phyloP scores from a whole-genome alignment of 2,888 invertebrate species.

The Pristionchus maxplancki region DNA sequence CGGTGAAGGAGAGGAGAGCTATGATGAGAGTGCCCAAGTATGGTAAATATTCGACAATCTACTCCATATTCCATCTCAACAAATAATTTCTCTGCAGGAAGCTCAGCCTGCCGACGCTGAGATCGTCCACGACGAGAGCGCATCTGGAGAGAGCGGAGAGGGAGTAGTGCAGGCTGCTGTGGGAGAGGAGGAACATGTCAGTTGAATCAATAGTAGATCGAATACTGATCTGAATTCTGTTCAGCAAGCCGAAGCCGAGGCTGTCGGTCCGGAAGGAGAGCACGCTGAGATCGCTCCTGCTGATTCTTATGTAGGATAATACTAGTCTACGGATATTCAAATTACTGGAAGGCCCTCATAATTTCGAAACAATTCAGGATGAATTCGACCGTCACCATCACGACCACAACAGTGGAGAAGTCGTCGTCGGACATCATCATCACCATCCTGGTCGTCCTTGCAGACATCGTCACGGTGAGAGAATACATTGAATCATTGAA shows the following conservation, averaged over 20 bases:
- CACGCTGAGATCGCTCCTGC: not conserved
- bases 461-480: not conserved
- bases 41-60: not conserved
- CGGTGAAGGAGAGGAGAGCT: not conserved
- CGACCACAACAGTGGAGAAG: not conserved
- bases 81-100: too few relatives aligned
- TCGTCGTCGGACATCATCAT: not conserved
- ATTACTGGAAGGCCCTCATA: too few relatives aligned
- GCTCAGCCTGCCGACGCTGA: not conserved
- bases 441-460: not conserved
- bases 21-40: not conserved
- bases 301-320: not conserved
- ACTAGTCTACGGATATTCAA: too few relatives aligned
- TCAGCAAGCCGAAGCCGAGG: not conserved
- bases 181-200: not conserved
- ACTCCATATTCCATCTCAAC: not conserved
- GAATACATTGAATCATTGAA: too few relatives aligned
- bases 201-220: not conserved
- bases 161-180: not conserved
- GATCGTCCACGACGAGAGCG: not conserved
- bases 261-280: not conserved
- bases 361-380: too few relatives aligned
- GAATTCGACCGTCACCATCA: constrained; percentile 22
- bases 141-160: not conserved
- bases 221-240: not conserved